Conservation (phyloP, 2,797 vertebrate species). For the Graptemys geographica region DNA sequence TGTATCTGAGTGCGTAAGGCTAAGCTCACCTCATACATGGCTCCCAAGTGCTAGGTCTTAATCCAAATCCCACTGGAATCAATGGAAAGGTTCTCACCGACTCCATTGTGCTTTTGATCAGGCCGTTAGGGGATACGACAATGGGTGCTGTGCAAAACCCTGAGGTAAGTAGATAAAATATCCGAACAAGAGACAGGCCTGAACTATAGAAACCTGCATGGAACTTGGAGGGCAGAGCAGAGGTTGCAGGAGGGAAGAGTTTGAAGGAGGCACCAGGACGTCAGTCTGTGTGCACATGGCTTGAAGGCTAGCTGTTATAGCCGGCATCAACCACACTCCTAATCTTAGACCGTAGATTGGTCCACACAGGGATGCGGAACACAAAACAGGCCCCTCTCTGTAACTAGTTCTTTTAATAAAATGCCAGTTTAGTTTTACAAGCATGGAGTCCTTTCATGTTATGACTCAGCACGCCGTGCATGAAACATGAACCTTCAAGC, state of each 20-base stretch:
- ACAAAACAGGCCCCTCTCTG: not conserved
- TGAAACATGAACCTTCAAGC: not conserved
- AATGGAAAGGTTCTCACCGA: not conserved
- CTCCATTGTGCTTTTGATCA: not conserved
- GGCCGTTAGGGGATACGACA: not conserved
- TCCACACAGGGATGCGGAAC: not conserved
- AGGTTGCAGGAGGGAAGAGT: slow-evolving; percentile 3
- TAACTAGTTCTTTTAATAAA: not conserved
- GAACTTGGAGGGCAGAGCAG: not conserved
- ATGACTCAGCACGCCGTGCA: not conserved
- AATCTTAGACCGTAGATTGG: not conserved
- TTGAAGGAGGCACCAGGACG: not conserved
- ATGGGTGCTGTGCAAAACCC: not conserved
- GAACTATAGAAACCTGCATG: not conserved
- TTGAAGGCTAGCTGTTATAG: not conserved
- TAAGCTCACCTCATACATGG: not conserved
- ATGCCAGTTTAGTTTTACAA: not conserved
- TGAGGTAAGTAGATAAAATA: not conserved
- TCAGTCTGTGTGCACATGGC: not conserved
- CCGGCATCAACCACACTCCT: not conserved
- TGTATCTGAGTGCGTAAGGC: not conserved
- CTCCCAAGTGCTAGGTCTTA: not conserved
- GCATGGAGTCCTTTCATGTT: not conserved
- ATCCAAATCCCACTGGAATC: not conserved
- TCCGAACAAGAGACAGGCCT: not conserved